Evolutionary conservation across 2,113 vertebrate species (phyloP).

Genomic region (Clarias macrocephalus): DNA sequence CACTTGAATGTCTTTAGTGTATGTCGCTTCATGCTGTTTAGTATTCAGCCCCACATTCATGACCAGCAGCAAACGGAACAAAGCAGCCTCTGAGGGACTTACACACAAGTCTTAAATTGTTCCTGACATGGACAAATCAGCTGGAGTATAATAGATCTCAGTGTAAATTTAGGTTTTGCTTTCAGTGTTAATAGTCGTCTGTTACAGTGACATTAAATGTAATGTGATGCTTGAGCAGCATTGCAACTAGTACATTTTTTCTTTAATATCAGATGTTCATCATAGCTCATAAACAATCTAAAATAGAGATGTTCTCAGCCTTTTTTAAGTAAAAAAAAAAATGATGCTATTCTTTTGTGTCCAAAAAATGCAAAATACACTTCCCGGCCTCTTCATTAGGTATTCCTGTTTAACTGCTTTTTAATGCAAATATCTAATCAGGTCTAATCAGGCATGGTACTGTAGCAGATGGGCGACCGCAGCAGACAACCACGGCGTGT

Average conservation of each 20-base stretch:
- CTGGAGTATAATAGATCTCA: background rate
- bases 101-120: background rate
- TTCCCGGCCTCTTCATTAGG: too few species aligned
- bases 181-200: background rate
- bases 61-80: background rate
- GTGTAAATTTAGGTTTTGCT: background rate
- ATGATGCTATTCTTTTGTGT: too few species aligned
- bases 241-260: background rate
- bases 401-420: too few species aligned
- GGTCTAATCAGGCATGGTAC: too few species aligned
- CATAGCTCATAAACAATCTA: background rate
- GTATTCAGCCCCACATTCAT: slow-evolving; percentile 10
- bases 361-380: too few species aligned
- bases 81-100: background rate
- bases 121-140: background rate
- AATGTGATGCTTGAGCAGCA: background rate
- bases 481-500: too few species aligned
- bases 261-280: background rate
- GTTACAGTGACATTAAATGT: background rate
- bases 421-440: too few species aligned
- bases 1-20: slow-evolving; percentile 9
- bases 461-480: too few species aligned
- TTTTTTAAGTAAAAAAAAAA: background rate
- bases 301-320: background rate
- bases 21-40: background rate